phyloP scores from a whole-genome alignment of 92 coral and sea anemone species.

The Zoanthus sociatus region DNA sequence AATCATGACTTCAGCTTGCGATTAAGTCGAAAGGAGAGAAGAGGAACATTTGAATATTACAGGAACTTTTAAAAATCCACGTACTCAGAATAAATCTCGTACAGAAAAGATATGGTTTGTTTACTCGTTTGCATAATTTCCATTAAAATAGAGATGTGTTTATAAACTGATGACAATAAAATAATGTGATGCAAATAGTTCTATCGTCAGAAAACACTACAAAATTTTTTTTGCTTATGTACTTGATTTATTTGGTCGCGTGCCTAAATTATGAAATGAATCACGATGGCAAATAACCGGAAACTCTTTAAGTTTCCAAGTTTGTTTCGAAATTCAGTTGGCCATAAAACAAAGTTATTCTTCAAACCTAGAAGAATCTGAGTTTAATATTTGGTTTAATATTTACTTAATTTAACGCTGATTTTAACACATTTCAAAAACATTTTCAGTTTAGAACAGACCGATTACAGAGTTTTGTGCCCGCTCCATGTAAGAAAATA shows the following conservation, averaged over 20 bases:
- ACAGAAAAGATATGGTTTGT: background rate
- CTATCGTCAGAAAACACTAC: background rate
- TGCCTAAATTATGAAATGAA: background rate
- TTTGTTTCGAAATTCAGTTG: background rate
- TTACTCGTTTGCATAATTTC: background rate
- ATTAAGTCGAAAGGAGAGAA: background rate
- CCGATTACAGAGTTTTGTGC: slow-evolving; percentile 7
- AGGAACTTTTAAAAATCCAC: background rate
- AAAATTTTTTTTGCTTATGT: background rate
- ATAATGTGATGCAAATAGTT: slow-evolving; percentile 39
- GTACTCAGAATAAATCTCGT: background rate
- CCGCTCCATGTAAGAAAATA: background rate
- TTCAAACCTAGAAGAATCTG: background rate
- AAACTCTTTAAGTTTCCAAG: background rate
- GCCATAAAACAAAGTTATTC: background rate
- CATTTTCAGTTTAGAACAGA: slow-evolving; percentile 4
- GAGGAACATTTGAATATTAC: background rate
- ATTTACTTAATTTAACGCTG: slow-evolving; percentile 27
- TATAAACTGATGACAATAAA: slow-evolving; percentile 36
- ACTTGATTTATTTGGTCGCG: slow-evolving; percentile 35
- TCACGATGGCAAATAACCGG: slow-evolving; percentile 1
- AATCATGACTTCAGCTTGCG: background rate
- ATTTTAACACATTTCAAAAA: slow-evolving; percentile 30
- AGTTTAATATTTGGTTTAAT: background rate
- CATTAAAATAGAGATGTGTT: slow-evolving; percentile 39